Evolutionary conservation across 2,113 vertebrate species (phyloP), one percentile per base, ranked within the genome.

Genomic region (Sebastes schlegelii): DNA sequence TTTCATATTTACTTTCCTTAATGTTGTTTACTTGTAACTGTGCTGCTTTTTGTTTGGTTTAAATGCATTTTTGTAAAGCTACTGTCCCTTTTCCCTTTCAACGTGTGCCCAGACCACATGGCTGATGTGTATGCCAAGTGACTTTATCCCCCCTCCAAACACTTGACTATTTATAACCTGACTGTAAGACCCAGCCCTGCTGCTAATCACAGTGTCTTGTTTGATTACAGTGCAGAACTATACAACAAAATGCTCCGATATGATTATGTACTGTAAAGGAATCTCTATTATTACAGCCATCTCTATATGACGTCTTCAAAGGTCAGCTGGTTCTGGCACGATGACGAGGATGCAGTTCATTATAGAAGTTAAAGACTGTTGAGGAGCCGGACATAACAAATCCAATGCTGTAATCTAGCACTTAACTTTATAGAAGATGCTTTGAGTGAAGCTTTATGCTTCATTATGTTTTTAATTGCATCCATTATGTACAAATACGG

Each of bases 141-240:
- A 26, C 64, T 78, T 40, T 12, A 60, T 74, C 23, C 52, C 10
- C 34, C 62, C 66, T 16, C 23, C 43, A 46, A 85, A 78, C 58
- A 77, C 55, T 55, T 46, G 4, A 43, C 46, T 75, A 40, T 80
- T 80, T 75, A 80, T 85, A 64, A 43, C 57, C 49, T 2, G 12
- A 11, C 58, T 52, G 55, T 55, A 40, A 23, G 74, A 61, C 54
- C 74, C 52, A 74, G 79, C 82, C 74, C 62, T 68, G 65, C 34
- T 78, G 54, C 77, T 87, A 54, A 77, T 86, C 76, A 83, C 83
- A 65, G 48, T 58, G 62, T 48, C 7, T 48, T 5, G 42, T 77
- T 63, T 77, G 58, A 85, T 77, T 68, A 81, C 61, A 80, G 68
- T 48, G 51, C 81, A 83, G 63, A 61, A 23, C 11, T 46, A 12